These are phyloP conservation scores for Isichthys henryi DNA, from an alignment of 2,113 vertebrate genomes.

Conservation along the genomic window DNA sequence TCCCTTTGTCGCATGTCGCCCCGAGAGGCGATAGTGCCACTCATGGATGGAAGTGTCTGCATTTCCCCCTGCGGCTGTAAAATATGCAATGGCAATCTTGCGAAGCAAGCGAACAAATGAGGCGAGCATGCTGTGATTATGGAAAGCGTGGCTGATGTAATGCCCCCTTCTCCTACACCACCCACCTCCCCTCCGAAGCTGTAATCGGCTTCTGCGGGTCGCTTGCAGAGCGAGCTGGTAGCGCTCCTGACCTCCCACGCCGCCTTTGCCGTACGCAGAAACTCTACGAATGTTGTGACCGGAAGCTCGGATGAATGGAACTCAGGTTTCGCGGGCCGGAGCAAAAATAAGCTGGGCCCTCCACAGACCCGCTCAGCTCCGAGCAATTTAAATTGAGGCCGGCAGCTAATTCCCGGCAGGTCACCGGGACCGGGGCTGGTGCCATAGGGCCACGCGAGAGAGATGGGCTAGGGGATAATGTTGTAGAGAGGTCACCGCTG, in stretches of 20 bases:
- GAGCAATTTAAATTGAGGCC: background rate
- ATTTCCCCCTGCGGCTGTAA: background rate
- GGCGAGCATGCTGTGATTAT: background rate
- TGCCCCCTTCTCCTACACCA: background rate
- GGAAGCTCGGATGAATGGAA: background rate
- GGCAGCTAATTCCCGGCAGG: constrained; percentile 6
- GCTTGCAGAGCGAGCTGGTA: background rate
- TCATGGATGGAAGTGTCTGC: background rate
- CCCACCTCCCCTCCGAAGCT: background rate
- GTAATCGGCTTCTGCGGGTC: background rate
- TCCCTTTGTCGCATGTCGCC: background rate
- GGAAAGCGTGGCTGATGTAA: background rate
- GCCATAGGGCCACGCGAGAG: background rate
- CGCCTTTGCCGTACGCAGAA: background rate
- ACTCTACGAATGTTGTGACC: background rate
- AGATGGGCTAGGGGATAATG: background rate
- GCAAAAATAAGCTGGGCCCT: background rate
- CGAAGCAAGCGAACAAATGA: background rate
- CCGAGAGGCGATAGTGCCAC: background rate
- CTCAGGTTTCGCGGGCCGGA: background rate
- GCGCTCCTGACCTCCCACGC: background rate
- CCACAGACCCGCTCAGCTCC: background rate
- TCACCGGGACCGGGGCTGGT: too few species aligned
- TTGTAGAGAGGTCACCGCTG: background rate
- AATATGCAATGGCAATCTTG: background rate